A percentile compares a stretch with the other conserved stretches of the same genome.
Evolutionary conservation across 1,140 invertebrate species (phyloP).

Genomic region (Drosophila oshimai): DNA sequence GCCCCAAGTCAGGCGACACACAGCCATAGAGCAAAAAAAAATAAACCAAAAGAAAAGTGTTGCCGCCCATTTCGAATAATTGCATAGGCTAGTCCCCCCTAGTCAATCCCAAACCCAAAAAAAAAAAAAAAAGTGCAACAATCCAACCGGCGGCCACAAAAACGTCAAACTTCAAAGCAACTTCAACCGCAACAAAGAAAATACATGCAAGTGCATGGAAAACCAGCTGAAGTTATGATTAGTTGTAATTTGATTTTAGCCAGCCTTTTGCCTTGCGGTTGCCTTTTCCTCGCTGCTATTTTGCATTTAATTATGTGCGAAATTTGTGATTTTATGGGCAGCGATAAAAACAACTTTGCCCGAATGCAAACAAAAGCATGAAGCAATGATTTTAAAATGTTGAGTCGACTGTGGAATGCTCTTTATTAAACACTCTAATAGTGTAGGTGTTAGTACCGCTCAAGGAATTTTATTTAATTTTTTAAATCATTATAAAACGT

Average conservation of each 20-base stretch:
- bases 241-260: conserved; percentile 68
- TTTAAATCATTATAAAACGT: too few species aligned
- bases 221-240: conserved; percentile 53
- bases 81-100: conserved; percentile 37
- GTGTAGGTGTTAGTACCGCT: too few species aligned
- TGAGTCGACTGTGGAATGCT: neutral
- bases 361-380: conserved; percentile 22
- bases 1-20: conserved; percentile 13
- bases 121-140: conserved; percentile 21
- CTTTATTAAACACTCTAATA: neutral
- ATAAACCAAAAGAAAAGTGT: conserved; percentile 18
- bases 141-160: conserved; percentile 21
- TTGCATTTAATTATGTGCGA: conserved; percentile 75
- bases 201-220: conserved; percentile 9
- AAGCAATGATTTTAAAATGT: neutral
- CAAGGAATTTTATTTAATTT: too few species aligned
- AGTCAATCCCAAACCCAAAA: conserved; percentile 1
- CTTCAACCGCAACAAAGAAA: conserved; percentile 31
- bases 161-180: conserved; percentile 44
- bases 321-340: conserved; percentile 48
- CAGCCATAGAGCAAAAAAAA: neutral
- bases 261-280: conserved; percentile 28
- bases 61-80: conserved; percentile 60
- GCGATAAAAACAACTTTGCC: conserved; percentile 29
- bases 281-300: conserved; percentile 3